phyloP scores from a whole-genome alignment of 2,888 invertebrate species.

The Agrotis clavis region DNA sequence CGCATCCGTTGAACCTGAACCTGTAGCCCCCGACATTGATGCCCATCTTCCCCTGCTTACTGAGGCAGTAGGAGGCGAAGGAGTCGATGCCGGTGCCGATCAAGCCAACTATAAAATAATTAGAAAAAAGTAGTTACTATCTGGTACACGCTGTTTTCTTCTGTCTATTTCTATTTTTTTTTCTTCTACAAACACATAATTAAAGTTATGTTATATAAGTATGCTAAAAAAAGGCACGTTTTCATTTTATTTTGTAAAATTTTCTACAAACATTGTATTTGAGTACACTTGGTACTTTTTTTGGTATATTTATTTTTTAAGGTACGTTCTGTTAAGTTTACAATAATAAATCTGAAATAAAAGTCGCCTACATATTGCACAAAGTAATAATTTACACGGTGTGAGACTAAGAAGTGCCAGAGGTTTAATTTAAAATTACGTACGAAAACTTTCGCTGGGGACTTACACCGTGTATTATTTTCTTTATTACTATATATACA shows the following conservation, averaged over 20 bases:
- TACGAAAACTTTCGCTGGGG: not conserved
- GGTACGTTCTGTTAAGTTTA: not conserved
- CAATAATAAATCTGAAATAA: not conserved
- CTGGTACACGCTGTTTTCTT: constrained; percentile 24
- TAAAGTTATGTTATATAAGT: constrained; percentile 5
- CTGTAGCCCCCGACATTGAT: constrained; percentile 88
- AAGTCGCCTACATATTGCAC: not conserved
- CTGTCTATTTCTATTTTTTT: not conserved
- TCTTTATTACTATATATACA: too few species aligned
- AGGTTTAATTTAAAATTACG: too few species aligned
- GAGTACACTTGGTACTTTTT: too few species aligned
- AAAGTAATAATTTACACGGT: not conserved
- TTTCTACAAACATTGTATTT: not conserved
- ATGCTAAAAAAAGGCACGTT: not conserved
- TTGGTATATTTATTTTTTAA: not conserved
- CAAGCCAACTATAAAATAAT: constrained; percentile 78
- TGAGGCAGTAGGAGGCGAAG: constrained; percentile 88
- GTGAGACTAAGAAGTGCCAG: too few species aligned
- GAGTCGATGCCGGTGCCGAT: constrained; percentile 85
- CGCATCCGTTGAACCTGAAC: constrained; percentile 88
- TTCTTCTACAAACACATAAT: not conserved
- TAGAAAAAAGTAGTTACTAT: constrained; percentile 32
- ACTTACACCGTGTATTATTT: too few species aligned
- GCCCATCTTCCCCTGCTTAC: constrained; percentile 89
- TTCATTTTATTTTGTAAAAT: constrained; percentile 8